Evolutionary conservation across 2,888 invertebrate species (phyloP).

Genomic region (Ditylenchus weischeri): DNA sequence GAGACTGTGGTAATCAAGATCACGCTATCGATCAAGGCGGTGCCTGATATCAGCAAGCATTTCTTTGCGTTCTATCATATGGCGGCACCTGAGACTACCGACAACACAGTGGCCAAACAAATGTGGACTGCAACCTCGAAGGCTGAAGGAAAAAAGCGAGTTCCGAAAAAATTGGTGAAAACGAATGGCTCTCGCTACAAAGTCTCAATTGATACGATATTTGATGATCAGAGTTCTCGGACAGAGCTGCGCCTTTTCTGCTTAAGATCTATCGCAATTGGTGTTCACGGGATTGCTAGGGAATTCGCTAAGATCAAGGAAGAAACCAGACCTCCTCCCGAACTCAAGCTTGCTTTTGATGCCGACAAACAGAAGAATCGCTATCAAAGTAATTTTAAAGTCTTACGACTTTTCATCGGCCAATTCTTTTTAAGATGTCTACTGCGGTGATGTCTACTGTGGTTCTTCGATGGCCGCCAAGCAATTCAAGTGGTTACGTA

Average conservation of each 20-base stretch:
- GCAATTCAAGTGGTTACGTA: conserved; percentile 38
- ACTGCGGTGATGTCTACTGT: conserved; percentile 21
- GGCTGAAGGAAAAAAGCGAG: conserved; percentile 43
- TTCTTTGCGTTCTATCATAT: conserved; percentile 50
- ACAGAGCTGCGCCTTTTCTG: no score
- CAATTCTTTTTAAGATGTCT: conserved; percentile 17
- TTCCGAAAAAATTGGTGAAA: no score
- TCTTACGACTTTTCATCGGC: not conserved
- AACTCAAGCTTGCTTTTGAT: conserved; percentile 27
- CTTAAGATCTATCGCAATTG: no score
- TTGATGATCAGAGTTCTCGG: no score
- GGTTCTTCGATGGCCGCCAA: conserved; percentile 14
- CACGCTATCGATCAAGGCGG: conserved; percentile 30
- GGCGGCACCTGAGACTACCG: conserved; percentile 23
- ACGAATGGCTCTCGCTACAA: no score
- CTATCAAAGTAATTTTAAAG: conserved; percentile 15
- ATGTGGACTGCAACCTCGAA: conserved; percentile 38
- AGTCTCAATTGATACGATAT: no score
- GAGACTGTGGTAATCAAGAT: conserved; percentile 34
- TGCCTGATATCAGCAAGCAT: conserved; percentile 34
- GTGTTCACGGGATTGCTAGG: no score
- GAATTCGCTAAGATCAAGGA: no score
- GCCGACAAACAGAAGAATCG: conserved; percentile 30
- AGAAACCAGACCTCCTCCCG: no score
- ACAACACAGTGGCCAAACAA: conserved; percentile 31